Conservation (phyloP, 2,797 vertebrate genomes). For the Rhinogobio ventralis region DNA sequence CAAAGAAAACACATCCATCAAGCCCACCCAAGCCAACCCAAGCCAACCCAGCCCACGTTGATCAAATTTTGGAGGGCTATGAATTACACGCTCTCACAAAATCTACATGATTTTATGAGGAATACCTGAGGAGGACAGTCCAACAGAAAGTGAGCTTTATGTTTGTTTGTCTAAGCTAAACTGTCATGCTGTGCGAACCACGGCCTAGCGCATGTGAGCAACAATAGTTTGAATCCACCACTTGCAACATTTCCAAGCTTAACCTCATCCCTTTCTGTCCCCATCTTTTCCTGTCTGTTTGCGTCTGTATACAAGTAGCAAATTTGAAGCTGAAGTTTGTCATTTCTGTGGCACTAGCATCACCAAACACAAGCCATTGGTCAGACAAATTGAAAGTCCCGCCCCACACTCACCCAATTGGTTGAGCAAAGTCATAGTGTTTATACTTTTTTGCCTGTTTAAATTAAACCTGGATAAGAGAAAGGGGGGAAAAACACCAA, state of each 20-base stretch:
- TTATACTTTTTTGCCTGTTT: not conserved
- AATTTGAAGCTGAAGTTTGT: not conserved
- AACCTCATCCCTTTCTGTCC: not conserved
- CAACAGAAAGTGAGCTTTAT: constrained; percentile 1
- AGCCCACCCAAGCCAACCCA: constrained; percentile 25
- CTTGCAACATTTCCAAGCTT: not conserved
- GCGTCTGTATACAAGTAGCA: not conserved
- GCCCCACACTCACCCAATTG: not conserved
- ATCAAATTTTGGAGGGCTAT: not conserved
- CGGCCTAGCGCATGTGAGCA: not conserved
- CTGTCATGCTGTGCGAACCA: not conserved
- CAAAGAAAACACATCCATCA: constrained; percentile 29
- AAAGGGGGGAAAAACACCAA: not conserved
- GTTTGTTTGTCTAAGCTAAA: constrained; percentile 1
- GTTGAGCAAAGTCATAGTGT: not conserved
- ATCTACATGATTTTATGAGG: constrained; percentile 14
- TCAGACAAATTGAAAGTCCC: not conserved
- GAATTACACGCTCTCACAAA: not conserved
- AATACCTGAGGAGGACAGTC: constrained; percentile 7
- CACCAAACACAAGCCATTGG: not conserved
- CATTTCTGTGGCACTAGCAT: not conserved
- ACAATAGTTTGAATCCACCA: not conserved
- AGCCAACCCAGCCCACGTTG: not conserved
- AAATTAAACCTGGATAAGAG: not conserved
- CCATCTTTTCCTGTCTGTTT: not conserved